phyloP scores from a whole-genome alignment of 2,797 vertebrate species.

The Peromyscus melanophrys region DNA sequence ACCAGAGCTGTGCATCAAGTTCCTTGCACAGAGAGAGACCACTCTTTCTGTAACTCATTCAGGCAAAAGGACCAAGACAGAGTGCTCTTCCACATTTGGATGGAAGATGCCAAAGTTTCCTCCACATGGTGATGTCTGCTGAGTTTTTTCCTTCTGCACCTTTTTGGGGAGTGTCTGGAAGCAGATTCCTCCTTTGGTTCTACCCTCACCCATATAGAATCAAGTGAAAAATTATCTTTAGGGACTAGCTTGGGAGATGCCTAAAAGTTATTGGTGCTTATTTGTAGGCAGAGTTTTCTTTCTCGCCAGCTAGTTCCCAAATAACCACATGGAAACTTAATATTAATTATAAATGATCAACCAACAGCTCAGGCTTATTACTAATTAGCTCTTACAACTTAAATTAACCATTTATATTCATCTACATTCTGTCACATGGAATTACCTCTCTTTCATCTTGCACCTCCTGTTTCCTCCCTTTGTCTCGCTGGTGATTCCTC shows the following conservation, averaged over 20 bases:
- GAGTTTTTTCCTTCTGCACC: not conserved
- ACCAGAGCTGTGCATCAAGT: not conserved
- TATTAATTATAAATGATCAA: no score
- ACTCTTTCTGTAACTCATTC: not conserved
- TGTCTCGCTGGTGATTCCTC: no score
- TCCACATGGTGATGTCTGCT: not conserved
- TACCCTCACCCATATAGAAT: not conserved
- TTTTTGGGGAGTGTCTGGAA: not conserved
- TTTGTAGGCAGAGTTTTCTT: not conserved
- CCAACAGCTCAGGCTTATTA: no score
- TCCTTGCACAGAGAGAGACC: not conserved
- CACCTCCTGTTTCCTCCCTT: no score
- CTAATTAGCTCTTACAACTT: no score
- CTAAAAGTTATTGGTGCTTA: not conserved
- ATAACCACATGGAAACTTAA: no score
- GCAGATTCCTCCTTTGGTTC: not conserved
- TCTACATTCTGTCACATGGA: no score
- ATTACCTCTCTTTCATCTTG: no score
- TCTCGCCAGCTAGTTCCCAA: no score
- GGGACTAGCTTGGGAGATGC: not conserved
- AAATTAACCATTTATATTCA: no score
- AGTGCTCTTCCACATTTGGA: not conserved
- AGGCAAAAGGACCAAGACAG: not conserved
- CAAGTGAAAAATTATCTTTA: not conserved
- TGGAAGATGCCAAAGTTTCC: not conserved